These are phyloP conservation scores for Chloroceryle amazona DNA, from an alignment of 2,797 vertebrate genomes.

Conservation along the genomic window DNA sequence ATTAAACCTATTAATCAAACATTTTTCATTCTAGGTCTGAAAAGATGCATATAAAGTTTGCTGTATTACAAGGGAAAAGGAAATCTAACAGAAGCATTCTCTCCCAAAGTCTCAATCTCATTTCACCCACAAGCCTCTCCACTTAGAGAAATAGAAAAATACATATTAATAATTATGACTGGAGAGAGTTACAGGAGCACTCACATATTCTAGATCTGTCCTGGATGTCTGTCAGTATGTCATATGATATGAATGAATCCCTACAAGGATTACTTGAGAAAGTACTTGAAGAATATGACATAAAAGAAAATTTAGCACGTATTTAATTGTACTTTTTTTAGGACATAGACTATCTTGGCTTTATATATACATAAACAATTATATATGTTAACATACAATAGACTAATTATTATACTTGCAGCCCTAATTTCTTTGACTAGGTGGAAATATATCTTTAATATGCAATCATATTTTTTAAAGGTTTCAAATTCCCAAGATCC, in stretches of 20 bases:
- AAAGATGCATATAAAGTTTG: not conserved
- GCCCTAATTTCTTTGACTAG: not conserved
- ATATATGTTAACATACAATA: not conserved
- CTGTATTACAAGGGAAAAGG: not conserved
- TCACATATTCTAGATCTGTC: constrained; percentile 45
- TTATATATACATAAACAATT: not conserved
- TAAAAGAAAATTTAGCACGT: constrained; percentile 39
- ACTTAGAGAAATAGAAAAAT: constrained; percentile 15
- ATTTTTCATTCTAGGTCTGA: not conserved
- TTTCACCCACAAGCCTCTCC: not conserved
- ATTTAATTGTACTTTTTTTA: not conserved
- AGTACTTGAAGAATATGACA: constrained; percentile 19
- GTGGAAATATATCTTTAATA: not conserved
- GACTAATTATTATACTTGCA: not conserved
- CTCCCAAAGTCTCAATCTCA: not conserved
- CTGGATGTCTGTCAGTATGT: constrained; percentile 51
- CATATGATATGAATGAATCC: constrained; percentile 54
- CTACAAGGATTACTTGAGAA: constrained; percentile 5
- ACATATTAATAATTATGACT: not conserved
- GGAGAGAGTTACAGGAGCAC: not conserved
- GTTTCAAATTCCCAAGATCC: not conserved
- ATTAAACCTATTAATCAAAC: not conserved
- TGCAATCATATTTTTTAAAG: not conserved
- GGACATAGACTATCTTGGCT: not conserved
- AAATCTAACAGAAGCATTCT: not conserved